phyloP scores from a whole-genome alignment of 2,888 invertebrate species.

The Leptinotarsa rubiginosa region DNA sequence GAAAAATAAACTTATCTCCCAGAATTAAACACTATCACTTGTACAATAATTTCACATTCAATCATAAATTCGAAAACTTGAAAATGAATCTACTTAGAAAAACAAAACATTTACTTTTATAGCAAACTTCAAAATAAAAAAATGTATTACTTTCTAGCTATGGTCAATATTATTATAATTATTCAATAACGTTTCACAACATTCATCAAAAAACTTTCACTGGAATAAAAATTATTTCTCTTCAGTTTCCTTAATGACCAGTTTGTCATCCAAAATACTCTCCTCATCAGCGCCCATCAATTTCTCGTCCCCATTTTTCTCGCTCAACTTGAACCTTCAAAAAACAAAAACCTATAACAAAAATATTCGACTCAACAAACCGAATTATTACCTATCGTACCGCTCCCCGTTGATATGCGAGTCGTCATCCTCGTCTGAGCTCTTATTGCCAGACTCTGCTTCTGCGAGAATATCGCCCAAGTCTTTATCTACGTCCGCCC shows the following conservation, averaged over 20 bases:
- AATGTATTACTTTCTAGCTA: neutral
- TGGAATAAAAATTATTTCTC: neutral
- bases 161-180: neutral
- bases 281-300: constrained; percentile 38
- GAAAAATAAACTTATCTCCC: no score
- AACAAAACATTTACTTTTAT: neutral
- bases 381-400: constrained; percentile 62
- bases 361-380: constrained; percentile 21
- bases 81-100: neutral
- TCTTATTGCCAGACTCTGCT: constrained; percentile 71
- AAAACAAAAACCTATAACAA: neutral
- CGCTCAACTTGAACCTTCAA: constrained; percentile 61
- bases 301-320: constrained; percentile 60
- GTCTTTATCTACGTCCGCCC: constrained; percentile 87
- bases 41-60: no score
- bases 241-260: constrained; percentile 16
- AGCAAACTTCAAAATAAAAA: neutral
- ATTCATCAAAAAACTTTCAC: neutral
- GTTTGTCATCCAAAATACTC: constrained; percentile 36
- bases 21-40: no score
- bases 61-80: no score
- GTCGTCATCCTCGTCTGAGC: constrained; percentile 78
- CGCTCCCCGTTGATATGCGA: constrained; percentile 68
- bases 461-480: constrained; percentile 81
- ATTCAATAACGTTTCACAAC: neutral